Base-by-base conservation (phyloP, 2,888 invertebrate species). In the Lasioglossum malachurum region DNA sequence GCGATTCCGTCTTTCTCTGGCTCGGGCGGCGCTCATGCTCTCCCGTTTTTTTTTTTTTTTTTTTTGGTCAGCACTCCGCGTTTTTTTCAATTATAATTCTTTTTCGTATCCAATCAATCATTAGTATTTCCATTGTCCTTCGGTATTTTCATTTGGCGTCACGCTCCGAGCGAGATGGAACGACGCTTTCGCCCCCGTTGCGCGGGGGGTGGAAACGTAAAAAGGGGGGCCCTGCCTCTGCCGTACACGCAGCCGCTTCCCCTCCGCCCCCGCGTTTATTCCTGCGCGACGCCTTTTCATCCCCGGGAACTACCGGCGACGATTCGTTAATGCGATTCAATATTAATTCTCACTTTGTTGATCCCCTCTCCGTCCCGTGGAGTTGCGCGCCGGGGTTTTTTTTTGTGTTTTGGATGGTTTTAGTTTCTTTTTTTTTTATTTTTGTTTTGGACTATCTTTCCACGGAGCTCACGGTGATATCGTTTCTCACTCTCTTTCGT, bases 71-170 rank as follows among this genome's bases (percentile, higher is more conserved):
- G 92, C 93, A 93, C 93, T 92, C 93, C 92, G 93, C 93, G 94
- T 94, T 95, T 94, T 95, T 95, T 95, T 95, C 94, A 95, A 95
- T 95, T 95, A 95, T 95, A 95, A 95, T 95, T 95, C 95, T 95
- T 95, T 95, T 95, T 95, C 95, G 95, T 95, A 95, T 95, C 95
- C 95, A 95, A 95, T 95, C 95, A 95, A 95, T 95, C 95, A 95
- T 95, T 95, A 95, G 95, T 95, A 95, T 95, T 95, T 95, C 95
- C 95, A 95, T 95, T 95, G 95, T 95, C 94, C 94, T 95, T 94
- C 94, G 95, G 95, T 94, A 95, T 95, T 95, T 95, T 95, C 95
- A 95, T 95, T 95, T 94, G 94, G 94, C 94, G 93, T 94, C 93
- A 93, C 93, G 93, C 92, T 93, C 88, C 91, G 91, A 91, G 91